Conservation (phyloP, 2,113 vertebrate genomes). For the Gavia stellata region DNA sequence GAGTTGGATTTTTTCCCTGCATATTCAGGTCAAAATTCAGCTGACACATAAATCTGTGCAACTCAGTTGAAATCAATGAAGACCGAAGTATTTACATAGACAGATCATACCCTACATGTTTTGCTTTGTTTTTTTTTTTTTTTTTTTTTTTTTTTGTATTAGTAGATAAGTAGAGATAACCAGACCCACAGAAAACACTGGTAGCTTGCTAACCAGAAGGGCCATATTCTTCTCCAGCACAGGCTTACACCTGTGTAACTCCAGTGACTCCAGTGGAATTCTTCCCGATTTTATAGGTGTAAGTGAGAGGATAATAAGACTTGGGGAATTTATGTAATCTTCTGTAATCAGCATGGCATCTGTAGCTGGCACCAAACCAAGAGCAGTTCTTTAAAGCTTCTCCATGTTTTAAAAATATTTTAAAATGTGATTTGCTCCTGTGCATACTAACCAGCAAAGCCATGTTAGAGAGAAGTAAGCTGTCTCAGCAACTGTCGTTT, state of each 20-base stretch:
- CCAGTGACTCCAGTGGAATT: background rate
- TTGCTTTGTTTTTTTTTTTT: background rate
- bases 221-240: background rate
- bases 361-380: slow-evolving; percentile 41
- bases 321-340: slow-evolving; percentile 24
- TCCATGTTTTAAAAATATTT: slow-evolving; percentile 29
- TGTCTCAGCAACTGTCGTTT: background rate
- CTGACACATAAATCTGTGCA: background rate
- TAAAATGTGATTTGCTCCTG: background rate
- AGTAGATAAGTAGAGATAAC: background rate
- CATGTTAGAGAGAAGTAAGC: background rate
- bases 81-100: background rate
- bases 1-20: background rate
- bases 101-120: background rate
- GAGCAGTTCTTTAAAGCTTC: background rate
- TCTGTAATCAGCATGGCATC: slow-evolving; percentile 41
- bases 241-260: background rate
- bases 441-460: background rate
- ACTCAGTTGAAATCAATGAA: background rate
- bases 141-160: background rate
- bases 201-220: background rate
- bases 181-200: background rate
- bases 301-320: slow-evolving; percentile 23
- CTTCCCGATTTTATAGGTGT: slow-evolving; percentile 9
- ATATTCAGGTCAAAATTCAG: background rate